Base-by-base conservation (phyloP, 2,888 invertebrate genomes). In the Loripinus fragilis region DNA sequence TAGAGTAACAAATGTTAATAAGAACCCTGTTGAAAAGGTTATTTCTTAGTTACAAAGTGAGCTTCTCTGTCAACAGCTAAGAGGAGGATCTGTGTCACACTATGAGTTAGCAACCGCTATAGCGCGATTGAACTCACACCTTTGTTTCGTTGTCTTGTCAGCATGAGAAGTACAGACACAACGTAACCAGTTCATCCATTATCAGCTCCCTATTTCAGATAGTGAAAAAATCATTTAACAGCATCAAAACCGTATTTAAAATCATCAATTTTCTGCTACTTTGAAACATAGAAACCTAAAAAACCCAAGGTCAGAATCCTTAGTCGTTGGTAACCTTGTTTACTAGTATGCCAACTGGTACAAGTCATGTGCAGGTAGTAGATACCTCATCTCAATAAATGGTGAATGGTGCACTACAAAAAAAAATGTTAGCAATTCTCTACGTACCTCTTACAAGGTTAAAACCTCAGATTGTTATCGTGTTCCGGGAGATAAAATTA, bases 111-210 rank as follows among this genome's bases (percentile, higher is more conserved):
- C 70, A 28, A 70, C 38, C n/a, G 52, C 70, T 15, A 23, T 55
- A 3, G 52, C 50, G 12, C 15, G 41, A n/a, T 28, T 70, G 8
- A 70, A 70, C 23, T 70, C 38, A 15, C 70, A 52, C 8, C 23
- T 71, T 25, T 15, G 71, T 28, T 52, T 35, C 20, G 30, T 28
- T 35, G 78, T 74, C 17, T 28, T 78, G 38, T 78, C 74, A n/a
- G 50, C 74, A 0, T 25, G 78, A 5, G 70, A 78, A 74, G 48
- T 78, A 73, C 73, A 69, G 69, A 69, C 64, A n/a, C 71, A 76
- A 41, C 25, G 76, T 35, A 50, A 67, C 38, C 71, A 66, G 48
- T 71, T 71, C 42, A 73, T 67, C n/a, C 66, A 73, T 30, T 30
- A 65, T 23, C 72, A 77, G 23, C 23, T 77, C 15, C 77, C 73